Evolutionary conservation across 1,140 invertebrate genomes (phyloP).

Genomic region (Sinonovacula constricta): DNA sequence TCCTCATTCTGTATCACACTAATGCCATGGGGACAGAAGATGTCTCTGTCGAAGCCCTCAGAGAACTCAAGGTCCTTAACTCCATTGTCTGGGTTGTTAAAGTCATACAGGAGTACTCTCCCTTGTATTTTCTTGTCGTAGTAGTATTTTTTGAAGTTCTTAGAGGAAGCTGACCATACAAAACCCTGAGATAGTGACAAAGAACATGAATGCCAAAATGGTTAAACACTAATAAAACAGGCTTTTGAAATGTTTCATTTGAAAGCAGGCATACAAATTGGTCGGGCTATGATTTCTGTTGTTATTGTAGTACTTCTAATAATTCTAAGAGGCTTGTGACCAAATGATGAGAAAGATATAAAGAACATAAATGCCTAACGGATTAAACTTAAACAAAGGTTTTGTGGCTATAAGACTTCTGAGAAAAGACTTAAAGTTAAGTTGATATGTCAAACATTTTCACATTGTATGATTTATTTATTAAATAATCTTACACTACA

Average conservation of each 20-base stretch:
- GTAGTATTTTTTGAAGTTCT: constrained; percentile 35
- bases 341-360: neutral
- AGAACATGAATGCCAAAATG: neutral
- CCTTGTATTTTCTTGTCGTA: constrained; percentile 50
- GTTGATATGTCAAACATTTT: no score
- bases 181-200: constrained; percentile 43
- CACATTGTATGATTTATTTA: no score
- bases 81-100: constrained; percentile 46
- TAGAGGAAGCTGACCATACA: constrained; percentile 8
- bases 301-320: neutral
- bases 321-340: neutral
- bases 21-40: constrained; percentile 63
- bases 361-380: no score
- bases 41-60: constrained; percentile 52
- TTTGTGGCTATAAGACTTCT: no score
- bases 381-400: no score
- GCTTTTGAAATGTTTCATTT: neutral
- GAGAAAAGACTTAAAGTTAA: no score
- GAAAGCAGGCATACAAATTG: neutral
- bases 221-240: constrained; percentile 9
- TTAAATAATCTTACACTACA: no score
- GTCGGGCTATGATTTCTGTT: neutral
- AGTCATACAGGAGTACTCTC: constrained; percentile 57
- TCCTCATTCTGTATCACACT: constrained; percentile 60
- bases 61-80: constrained; percentile 50